phyloP scores from a whole-genome alignment of 2,797 vertebrate genomes.

The Otus scops region DNA sequence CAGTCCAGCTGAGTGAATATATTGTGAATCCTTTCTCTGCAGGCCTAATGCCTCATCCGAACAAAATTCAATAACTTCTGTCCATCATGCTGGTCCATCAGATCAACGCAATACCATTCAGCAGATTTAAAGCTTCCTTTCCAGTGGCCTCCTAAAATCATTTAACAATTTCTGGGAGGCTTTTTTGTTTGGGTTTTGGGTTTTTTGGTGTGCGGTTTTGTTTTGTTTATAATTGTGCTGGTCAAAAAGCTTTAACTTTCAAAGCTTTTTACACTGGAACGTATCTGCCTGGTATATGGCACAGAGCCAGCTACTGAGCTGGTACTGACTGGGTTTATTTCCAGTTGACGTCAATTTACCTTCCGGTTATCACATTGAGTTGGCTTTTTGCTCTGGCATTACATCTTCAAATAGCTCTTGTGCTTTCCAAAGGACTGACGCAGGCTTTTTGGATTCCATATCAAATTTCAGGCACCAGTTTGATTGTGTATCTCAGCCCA shows the following conservation, averaged over 20 bases:
- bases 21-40: background rate
- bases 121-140: background rate
- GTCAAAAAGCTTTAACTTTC: background rate
- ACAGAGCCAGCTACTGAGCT: background rate
- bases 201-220: background rate
- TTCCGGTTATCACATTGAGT: slow-evolving; percentile 34
- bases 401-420: slow-evolving; percentile 15
- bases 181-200: background rate
- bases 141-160: background rate
- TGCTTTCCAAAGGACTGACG: slow-evolving; percentile 45
- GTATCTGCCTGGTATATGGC: background rate
- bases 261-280: background rate
- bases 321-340: slow-evolving; percentile 27
- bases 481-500: slow-evolving; percentile 20
- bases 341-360: slow-evolving; percentile 38
- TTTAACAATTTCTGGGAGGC: background rate
- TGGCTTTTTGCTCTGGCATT: slow-evolving; percentile 53
- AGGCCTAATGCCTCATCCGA: background rate
- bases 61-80: background rate
- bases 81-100: accelerated
- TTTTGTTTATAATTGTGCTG: background rate
- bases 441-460: slow-evolving; percentile 30
- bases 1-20: background rate
- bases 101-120: background rate
- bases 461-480: slow-evolving; percentile 6